Conservation (phyloP, 2,888 invertebrate genomes). For the Nomada ruficornis region DNA sequence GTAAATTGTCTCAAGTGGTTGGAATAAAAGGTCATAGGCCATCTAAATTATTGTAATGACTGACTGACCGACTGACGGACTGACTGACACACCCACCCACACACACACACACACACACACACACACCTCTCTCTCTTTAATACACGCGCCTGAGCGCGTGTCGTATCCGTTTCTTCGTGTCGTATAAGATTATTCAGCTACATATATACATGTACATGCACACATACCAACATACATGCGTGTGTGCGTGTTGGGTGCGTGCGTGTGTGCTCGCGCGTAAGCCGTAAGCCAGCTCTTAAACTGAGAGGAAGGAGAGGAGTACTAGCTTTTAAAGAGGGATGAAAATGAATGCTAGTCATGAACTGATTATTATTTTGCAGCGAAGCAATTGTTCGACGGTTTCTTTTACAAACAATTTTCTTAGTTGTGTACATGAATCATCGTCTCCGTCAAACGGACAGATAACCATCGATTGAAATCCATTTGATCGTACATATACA, state of each 20-base stretch:
- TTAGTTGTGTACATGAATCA: slow-evolving; percentile 1
- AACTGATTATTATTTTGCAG: slow-evolving; percentile 20
- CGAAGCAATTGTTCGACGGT: slow-evolving; percentile 32
- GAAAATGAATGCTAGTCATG: slow-evolving; percentile 23
- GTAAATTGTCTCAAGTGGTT: slow-evolving; percentile 13
- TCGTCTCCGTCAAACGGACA: neutral
- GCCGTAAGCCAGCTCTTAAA: slow-evolving; percentile 78
- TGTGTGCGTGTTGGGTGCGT: neutral
- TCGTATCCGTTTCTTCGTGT: no score
- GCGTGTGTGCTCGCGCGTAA: slow-evolving; percentile 65
- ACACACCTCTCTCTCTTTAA: no score
- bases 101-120: neutral
- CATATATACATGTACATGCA: neutral
- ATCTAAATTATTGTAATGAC: slow-evolving; percentile 16
- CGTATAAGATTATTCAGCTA: no score
- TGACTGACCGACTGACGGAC: neutral
- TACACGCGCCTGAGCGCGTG: no score
- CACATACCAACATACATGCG: neutral
- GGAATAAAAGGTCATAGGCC: slow-evolving; percentile 7
- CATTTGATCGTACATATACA: slow-evolving; percentile 13
- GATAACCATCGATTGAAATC: slow-evolving; percentile 29
- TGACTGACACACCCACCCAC: neutral
- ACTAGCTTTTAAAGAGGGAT: slow-evolving; percentile 68
- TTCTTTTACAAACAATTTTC: slow-evolving; percentile 28
- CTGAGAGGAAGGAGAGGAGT: slow-evolving; percentile 84